A percentile compares a stretch with the other conserved stretches of the same genome.
Conservation (phyloP, 2,888 invertebrate species). For the Crepidodera aurea region DNA sequence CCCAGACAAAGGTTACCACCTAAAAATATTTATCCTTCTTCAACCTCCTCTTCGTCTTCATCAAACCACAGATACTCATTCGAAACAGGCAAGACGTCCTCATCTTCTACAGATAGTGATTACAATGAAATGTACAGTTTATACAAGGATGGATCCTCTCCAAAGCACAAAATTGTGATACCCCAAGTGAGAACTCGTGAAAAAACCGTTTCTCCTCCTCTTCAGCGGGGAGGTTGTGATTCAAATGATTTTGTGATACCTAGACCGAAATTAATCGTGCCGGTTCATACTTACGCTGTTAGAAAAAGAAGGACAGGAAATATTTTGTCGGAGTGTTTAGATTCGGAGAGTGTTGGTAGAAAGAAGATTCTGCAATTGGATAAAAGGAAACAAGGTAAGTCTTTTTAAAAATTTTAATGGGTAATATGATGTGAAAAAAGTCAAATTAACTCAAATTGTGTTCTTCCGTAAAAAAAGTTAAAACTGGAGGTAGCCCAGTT, state of each 20-base stretch:
- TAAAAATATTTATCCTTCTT: constrained; percentile 53
- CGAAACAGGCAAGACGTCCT: constrained; percentile 30
- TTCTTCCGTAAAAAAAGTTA: too few relatives aligned
- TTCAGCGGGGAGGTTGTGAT: constrained; percentile 32
- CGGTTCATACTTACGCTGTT: constrained; percentile 86
- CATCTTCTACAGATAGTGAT: constrained; percentile 30
- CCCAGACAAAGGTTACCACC: constrained; percentile 58
- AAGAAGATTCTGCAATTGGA: constrained; percentile 16
- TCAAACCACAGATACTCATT: constrained; percentile 27
- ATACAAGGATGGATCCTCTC: constrained; percentile 52
- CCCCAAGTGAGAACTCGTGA: constrained; percentile 34
- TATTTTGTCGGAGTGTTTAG: constrained; percentile 44
- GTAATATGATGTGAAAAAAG: too few relatives aligned
- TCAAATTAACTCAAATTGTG: too few relatives aligned
- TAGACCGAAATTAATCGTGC: constrained; percentile 84
- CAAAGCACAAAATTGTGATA: constrained; percentile 31
- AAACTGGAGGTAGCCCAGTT: too few relatives aligned
- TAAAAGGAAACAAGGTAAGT: constrained; percentile 32
- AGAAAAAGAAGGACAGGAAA: constrained; percentile 84
- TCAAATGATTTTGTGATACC: constrained; percentile 78
- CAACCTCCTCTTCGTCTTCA: constrained; percentile 40
- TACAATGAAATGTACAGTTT: constrained; percentile 48
- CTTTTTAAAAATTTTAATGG: background rate
- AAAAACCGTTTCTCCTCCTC: constrained; percentile 29
- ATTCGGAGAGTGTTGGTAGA: constrained; percentile 37